These are phyloP conservation scores for Patella ulyssiponensis DNA, from an alignment of 2,888 invertebrate genomes.

Conservation along the genomic window DNA sequence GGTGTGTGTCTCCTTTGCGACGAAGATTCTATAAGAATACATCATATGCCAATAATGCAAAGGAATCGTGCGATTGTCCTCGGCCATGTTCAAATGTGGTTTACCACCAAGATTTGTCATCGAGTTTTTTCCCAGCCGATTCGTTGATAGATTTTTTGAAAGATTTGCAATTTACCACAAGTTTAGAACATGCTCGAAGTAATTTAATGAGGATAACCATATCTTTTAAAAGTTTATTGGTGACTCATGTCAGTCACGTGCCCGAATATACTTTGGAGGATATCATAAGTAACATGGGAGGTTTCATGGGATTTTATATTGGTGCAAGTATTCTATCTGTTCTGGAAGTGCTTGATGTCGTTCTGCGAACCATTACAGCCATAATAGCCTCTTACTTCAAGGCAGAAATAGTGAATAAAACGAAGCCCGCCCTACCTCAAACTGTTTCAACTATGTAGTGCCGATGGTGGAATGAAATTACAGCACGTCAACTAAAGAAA, in stretches of 20 bases:
- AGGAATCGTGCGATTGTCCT: not conserved
- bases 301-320: slow-evolving; percentile 1
- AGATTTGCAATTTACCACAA: not conserved
- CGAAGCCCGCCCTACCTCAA: too few relatives aligned
- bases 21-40: not conserved
- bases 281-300: not conserved
- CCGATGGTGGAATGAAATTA: too few relatives aligned
- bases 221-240: not conserved
- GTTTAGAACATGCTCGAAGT: not conserved
- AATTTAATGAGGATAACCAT: not conserved
- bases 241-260: not conserved
- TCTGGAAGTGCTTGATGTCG: not conserved
- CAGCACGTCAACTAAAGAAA: too few relatives aligned
- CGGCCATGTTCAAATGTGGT: not conserved
- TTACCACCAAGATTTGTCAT: not conserved
- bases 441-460: too few relatives aligned
- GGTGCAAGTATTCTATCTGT: not conserved
- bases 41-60: not conserved
- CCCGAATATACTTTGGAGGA: not conserved
- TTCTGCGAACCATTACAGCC: not conserved
- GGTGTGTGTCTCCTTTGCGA: not conserved
- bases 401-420: not conserved
- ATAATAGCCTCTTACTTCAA: not conserved
- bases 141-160: not conserved
- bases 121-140: not conserved